These are phyloP conservation scores for Andricus curvator DNA, from an alignment of 2,888 invertebrate species.

Conservation along the genomic window DNA sequence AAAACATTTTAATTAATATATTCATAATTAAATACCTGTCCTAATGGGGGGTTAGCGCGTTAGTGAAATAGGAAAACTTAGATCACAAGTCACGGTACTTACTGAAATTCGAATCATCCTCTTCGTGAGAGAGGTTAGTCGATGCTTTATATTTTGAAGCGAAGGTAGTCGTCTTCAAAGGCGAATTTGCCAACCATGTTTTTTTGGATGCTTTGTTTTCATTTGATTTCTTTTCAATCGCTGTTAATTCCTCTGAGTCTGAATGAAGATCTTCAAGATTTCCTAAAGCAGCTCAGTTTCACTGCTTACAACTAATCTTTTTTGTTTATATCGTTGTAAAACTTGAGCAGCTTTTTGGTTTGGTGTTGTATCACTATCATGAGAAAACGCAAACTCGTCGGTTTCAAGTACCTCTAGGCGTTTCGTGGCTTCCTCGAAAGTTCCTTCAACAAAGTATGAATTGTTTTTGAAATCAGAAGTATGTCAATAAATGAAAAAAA, in stretches of 20 bases:
- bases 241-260: not conserved
- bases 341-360: not conserved
- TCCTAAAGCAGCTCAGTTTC: not conserved
- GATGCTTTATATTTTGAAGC: not conserved
- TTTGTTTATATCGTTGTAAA: not conserved
- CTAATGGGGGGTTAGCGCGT: not conserved
- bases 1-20: no score
- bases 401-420: not conserved
- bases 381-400: constrained; percentile 1
- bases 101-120: not conserved
- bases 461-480: not conserved
- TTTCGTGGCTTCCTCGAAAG: not conserved
- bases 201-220: not conserved
- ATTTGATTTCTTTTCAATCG: not conserved
- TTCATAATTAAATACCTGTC: no score
- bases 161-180: not conserved
- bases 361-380: not conserved
- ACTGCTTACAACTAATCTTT: not conserved
- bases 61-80: not conserved
- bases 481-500: no score
- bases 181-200: not conserved
- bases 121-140: not conserved
- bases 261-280: not conserved
- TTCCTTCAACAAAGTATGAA: not conserved
- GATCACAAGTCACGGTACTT: not conserved